Evolutionary conservation across 2,113 vertebrate genomes (phyloP), one percentile per base, ranked within the genome.

Genomic region (Maccullochella peelii): DNA sequence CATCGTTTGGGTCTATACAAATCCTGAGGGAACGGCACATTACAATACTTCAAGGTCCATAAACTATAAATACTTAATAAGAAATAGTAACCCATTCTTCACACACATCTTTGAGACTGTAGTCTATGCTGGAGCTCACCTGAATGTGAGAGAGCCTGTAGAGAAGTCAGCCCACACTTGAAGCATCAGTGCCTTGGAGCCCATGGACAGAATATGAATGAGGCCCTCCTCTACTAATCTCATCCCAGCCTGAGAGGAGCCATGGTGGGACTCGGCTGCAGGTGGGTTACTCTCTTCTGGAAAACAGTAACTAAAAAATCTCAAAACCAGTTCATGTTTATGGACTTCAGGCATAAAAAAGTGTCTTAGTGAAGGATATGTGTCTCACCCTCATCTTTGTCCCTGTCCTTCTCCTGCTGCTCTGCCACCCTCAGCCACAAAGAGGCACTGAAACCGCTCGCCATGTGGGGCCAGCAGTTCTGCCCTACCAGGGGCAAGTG

Each of bases 391-490:
- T 93, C 96, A 14, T 95, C 94, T 80, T 79, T 85, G 66, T 49
- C 75, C 73, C 55, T 93, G 77, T 12, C 80, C 85, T 75, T 95
- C 50, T 87, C 95, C 1, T 92, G 87, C 54, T 67, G 74, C 79
- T 86, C 96, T 71, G 84, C 50, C 72, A 96, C 83, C 58, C 87
- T 95, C 77, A 99, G 91, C 98, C 98, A 99, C 79, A 99, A 88
- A 0, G 98, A 98, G 14, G 97, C 90, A 73, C 98, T 99, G 92
- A 99, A 99, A 52, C 98, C 98, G 52, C 97, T 97, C 0, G 98
- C 96, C 96, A 99, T 97, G 84, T 99, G 98, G 0, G 98, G 98
- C 98, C 98, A 99, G 90, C 97, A 99, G 93, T 98, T 99, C 84
- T 99, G 98, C 6, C 98, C 98, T 59, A 98, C 96, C 74, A 99